Conservation (phyloP, 1,140 invertebrate genomes). For the Papilio helenus region DNA sequence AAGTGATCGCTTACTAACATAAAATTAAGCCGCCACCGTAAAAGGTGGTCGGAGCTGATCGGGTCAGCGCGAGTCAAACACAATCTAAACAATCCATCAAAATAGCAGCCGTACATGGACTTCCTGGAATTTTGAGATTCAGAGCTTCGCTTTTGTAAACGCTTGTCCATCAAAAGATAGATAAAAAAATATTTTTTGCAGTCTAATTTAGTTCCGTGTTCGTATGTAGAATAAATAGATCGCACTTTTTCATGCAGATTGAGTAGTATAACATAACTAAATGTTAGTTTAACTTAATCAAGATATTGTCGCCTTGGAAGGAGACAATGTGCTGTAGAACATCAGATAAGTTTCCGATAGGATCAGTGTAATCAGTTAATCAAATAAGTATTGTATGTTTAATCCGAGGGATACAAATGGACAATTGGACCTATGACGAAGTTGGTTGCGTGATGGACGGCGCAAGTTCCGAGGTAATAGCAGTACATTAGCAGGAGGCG, state of each 20-base stretch:
- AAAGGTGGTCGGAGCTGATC: conserved; percentile 76
- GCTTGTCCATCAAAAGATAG: conserved; percentile 24
- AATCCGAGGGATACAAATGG: not conserved
- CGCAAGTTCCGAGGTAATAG: conserved; percentile 54
- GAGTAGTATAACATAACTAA: not conserved
- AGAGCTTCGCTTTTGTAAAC: conserved; percentile 37
- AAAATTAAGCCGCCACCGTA: conserved; percentile 74
- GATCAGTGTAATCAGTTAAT: too few species aligned
- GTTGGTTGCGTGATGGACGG: conserved; percentile 38
- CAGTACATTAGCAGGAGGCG: conserved; percentile 52
- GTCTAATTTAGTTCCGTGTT: conserved; percentile 23
- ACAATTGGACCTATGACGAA: not conserved
- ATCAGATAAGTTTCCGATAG: not conserved
- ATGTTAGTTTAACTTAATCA: not conserved
- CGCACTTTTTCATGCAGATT: not conserved
- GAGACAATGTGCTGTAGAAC: conserved; percentile 1
- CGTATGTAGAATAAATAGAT: not conserved
- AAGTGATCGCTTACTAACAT: conserved; percentile 37
- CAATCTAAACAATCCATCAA: conserved; percentile 79
- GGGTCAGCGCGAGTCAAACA: conserved; percentile 61
- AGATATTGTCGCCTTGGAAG: not conserved
- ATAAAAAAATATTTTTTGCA: conserved; percentile 13
- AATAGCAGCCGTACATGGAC: conserved; percentile 74
- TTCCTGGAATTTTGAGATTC: conserved; percentile 69
- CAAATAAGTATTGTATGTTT: too few species aligned